Percentiles rank a stretch among this genome's conserved stretches.
phyloP scores from a whole-genome alignment of 2,113 vertebrate species.

The Phrynosoma blainvillii region DNA sequence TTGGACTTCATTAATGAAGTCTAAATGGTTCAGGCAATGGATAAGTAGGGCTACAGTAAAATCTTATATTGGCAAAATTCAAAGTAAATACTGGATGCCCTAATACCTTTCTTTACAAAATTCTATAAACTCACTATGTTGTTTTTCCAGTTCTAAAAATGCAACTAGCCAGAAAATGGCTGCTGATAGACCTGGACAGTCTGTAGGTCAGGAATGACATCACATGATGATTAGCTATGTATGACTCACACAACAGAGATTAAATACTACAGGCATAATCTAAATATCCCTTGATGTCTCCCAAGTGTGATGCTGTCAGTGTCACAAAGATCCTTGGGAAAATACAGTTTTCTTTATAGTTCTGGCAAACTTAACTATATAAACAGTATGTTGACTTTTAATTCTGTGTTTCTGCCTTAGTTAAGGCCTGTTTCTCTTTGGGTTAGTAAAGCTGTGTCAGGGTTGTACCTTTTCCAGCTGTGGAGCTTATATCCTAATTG shows the following conservation, averaged over 20 bases:
- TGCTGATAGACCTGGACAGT: background rate
- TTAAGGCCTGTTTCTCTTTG: background rate
- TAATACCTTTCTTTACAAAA: background rate
- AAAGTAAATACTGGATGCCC: background rate
- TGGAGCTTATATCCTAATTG: background rate
- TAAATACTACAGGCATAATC: background rate
- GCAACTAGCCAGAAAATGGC: background rate
- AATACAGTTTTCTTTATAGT: background rate
- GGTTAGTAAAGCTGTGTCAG: background rate
- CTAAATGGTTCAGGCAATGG: background rate
- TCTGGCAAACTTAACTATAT: background rate
- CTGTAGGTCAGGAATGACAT: background rate
- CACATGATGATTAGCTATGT: too few relatives aligned
- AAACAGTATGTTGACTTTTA: background rate
- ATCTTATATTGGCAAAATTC: background rate
- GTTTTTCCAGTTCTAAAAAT: background rate
- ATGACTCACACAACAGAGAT: background rate
- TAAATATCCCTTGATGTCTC: background rate
- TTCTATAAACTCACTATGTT: background rate
- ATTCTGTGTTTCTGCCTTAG: background rate
- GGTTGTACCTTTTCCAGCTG: too few relatives aligned
- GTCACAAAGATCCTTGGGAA: too few relatives aligned
- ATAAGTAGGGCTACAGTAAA: background rate
- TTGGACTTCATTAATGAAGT: conserved; percentile 27
- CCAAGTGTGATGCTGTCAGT: too few relatives aligned